phyloP scores from a whole-genome alignment of 2,797 vertebrate species.

The Cryptoprocta ferox region DNA sequence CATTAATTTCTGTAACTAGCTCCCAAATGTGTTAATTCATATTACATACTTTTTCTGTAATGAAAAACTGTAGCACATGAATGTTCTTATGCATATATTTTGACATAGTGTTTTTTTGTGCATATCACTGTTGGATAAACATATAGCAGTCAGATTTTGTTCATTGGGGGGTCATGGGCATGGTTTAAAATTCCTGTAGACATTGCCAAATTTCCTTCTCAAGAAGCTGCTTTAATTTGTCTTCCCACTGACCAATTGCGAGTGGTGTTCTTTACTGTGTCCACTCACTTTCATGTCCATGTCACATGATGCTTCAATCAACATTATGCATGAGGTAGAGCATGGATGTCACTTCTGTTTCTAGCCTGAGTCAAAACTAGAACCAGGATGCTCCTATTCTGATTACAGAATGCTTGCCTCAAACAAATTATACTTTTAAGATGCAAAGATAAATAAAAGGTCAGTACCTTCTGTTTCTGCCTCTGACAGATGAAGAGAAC shows the following conservation, averaged over 20 bases:
- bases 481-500: constrained; percentile 32
- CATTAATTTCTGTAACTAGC: background rate
- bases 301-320: background rate
- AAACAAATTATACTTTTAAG: background rate
- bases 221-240: background rate
- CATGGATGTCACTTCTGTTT: background rate
- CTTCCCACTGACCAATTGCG: no score
- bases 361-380: background rate
- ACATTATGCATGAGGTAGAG: background rate
- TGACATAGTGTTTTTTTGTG: background rate
- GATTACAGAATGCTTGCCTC: background rate
- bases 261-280: background rate
- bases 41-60: background rate
- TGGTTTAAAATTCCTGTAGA: background rate
- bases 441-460: constrained; percentile 11
- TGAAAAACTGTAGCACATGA: background rate
- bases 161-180: background rate
- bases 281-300: background rate
- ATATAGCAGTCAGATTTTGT: background rate
- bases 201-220: background rate
- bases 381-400: background rate
- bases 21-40: background rate
- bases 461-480: background rate
- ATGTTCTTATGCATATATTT: background rate
- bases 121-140: background rate